phyloP scores from a whole-genome alignment of 2,797 vertebrate genomes.

The Botia almorhae region DNA sequence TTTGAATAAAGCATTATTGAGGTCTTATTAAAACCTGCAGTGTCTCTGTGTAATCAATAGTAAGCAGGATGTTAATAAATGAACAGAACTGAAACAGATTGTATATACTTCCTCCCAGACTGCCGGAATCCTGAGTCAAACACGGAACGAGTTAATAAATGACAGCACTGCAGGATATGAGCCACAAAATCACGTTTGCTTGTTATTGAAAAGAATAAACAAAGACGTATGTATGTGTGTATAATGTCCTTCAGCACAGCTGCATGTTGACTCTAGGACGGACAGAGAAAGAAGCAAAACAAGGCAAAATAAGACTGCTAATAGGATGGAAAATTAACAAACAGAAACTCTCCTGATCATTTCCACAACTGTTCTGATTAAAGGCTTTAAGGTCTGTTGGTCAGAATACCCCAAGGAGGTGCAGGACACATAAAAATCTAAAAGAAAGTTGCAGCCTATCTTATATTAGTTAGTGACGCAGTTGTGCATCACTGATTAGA shows the following conservation, averaged over 20 bases:
- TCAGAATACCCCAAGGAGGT: background rate
- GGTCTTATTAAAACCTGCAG: background rate
- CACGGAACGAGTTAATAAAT: conserved; percentile 11
- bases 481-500: conserved; percentile 5
- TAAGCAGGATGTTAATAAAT: conserved; percentile 39
- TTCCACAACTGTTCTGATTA: background rate
- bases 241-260: background rate
- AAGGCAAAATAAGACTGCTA: background rate
- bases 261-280: background rate
- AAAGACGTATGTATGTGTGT: background rate
- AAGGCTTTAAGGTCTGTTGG: background rate
- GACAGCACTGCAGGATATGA: conserved; percentile 20
- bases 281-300: background rate
- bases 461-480: background rate
- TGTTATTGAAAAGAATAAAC: conserved; percentile 22
- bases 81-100: conserved; percentile 4
- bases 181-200: background rate
- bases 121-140: conserved; percentile 13
- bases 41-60: background rate
- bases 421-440: background rate
- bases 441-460: conserved; percentile 6
- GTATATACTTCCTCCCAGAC: conserved; percentile 36
- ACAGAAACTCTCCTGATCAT: too few relatives aligned
- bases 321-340: too few relatives aligned
- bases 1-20: background rate